Base-by-base conservation (phyloP, 2,113 vertebrate species). In the Fregetta grallaria region DNA sequence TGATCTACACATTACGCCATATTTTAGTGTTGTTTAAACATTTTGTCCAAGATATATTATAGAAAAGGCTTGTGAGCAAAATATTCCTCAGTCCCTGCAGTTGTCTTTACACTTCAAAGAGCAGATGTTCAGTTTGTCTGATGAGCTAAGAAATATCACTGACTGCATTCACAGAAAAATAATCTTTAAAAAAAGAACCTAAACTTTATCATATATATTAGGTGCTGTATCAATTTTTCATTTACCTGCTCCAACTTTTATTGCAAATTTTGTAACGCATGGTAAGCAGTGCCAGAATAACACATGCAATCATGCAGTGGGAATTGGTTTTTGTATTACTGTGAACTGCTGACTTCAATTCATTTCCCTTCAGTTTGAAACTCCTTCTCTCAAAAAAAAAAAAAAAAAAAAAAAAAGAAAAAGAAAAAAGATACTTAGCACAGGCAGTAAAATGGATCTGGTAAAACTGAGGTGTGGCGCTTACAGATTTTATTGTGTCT, bases 101-200 rank as follows among this genome's bases (percentile, higher is more conserved):
- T 86, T 76, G 72, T 93, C 83, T 95, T 95, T 94, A 84, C 67
- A 84, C 93, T 97, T 95, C 85, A 94, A 94, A 96, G 77, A 97
- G 78, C 77, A 95, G 89, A 96, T 94, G 86, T 88, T 97, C 94
- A 62, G 38, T 87, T 76, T 91, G 66, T 93, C 71, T 95, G 92
- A 97, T 94, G 93, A 97, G 58, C 70, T 96, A 66, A 88, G 81
- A 73, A 91, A 67, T 95, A 87, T 44, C 73, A 81, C 59, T 55
- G 59, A 45, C 88, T 94, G 34, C 20, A 34, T 63, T 68, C 40
- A 82, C 50, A 95, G 66, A 49, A 92, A 94, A 96, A 94, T 77
- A 80, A 73, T 50, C 42, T 59, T 86, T 59, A 47, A 79, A 61
- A 29, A 58, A 87, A 61, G 17, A 75, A 59, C 59, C 71, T 84